Base-by-base conservation (phyloP, 2,797 vertebrate genomes). In the Diglossa cyanea region DNA sequence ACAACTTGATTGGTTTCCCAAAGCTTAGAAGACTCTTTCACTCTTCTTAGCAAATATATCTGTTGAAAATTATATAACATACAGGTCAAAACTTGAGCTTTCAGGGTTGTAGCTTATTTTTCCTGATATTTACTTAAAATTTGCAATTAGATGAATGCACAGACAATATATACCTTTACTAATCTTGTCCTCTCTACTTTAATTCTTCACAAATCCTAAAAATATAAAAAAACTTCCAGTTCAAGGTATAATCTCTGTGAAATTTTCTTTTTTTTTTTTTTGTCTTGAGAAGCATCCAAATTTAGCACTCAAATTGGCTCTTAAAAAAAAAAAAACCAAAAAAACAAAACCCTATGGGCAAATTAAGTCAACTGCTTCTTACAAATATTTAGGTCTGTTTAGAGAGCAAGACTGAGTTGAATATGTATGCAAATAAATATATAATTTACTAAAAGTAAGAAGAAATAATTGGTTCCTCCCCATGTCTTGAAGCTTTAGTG, bases 11-110 rank as follows among this genome's bases (percentile, higher is more conserved):
- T 37, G 44, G 40, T 75, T 77, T 93, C 8, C 3, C 20, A 67
- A 89, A 90, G 30, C 10, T 55, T 45, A 42, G 48, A 40, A 60
- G 77, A 30, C 28, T 10, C 6, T 31, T 42, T 61, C 20, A n/a
- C 3, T 91, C 28, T 68, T 65, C 16, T 50, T 35, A 77, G 19
- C 4, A 87, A 88, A 61, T 66, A 50, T 4, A 21, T 45, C 26
- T 70, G 14, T 75, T 51, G 35, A 63, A 75, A 50, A 81, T 67
- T 60, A 48, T 37, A 5, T 68, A 21, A 72, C n/a, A 71, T 13
- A 39, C 3, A 63, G 19, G 17, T 87, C 71, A 42, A 10, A 93
- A 48, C 9, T 78, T 83, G 15, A 80, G 5, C 71, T 92, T 97
- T 88, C 37, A 70, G 8, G 6, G 40, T 83, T 63, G 30, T 60